Percentiles rank a stretch among this genome's conserved stretches.
phyloP scores from a whole-genome alignment of 2,888 invertebrate species.

The Gnatocerus cornutus region DNA sequence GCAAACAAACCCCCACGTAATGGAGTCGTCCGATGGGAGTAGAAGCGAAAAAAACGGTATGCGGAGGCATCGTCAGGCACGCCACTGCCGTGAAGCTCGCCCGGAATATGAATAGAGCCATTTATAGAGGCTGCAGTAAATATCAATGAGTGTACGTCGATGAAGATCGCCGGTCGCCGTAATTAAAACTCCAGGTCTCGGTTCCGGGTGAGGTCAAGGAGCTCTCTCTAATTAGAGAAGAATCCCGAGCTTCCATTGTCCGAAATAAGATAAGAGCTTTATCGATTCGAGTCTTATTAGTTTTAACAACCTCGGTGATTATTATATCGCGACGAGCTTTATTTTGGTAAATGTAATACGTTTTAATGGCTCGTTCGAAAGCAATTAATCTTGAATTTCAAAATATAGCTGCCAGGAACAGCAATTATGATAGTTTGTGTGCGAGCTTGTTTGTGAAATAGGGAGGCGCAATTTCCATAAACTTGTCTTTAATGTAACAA shows the following conservation, averaged over 20 bases:
- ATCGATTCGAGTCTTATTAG: slow-evolving; percentile 31
- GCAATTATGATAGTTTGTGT: slow-evolving; percentile 44
- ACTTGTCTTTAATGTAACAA: slow-evolving; percentile 26
- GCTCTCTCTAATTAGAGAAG: slow-evolving; percentile 22
- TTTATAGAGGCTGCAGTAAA: slow-evolving; percentile 27
- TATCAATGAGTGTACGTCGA: slow-evolving; percentile 29
- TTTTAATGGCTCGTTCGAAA: slow-evolving; percentile 40
- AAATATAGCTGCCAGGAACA: slow-evolving; percentile 44
- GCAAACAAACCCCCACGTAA: slow-evolving; percentile 10
- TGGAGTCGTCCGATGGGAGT: slow-evolving; percentile 1
- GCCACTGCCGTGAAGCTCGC: slow-evolving; percentile 19
- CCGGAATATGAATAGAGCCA: slow-evolving; percentile 29
- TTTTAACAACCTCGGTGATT: slow-evolving; percentile 36
- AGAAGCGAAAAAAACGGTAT: background rate
- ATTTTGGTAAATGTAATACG: slow-evolving; percentile 31
- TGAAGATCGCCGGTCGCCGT: slow-evolving; percentile 19
- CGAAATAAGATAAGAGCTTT: slow-evolving; percentile 37
- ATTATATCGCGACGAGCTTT: slow-evolving; percentile 30
- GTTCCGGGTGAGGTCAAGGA: slow-evolving; percentile 30
- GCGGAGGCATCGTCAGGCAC: background rate
- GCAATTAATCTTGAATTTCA: slow-evolving; percentile 48
- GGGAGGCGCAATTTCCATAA: slow-evolving; percentile 32
- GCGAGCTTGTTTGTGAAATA: slow-evolving; percentile 32
- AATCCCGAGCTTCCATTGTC: slow-evolving; percentile 5
- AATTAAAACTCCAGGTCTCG: slow-evolving; percentile 29